Conservation (phyloP, 2,888 invertebrate genomes). For the Gymnocheta viridis region DNA sequence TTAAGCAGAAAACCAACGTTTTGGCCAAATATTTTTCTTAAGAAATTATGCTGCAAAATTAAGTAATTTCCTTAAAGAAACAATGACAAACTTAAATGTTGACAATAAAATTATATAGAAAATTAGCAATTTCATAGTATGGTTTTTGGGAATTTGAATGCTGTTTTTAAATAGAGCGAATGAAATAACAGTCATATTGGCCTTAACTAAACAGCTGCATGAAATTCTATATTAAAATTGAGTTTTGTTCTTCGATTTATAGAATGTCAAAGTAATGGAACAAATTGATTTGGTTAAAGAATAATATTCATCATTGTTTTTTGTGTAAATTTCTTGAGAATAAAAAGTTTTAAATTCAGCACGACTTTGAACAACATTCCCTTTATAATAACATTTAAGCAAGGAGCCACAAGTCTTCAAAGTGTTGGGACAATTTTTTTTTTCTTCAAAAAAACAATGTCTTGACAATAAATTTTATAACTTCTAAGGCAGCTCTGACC, state of each 20-base stretch:
- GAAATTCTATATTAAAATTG: constrained; percentile 53
- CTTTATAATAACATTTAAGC: constrained; percentile 1
- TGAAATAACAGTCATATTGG: constrained; percentile 24
- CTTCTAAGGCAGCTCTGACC: constrained; percentile 22
- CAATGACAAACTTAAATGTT: constrained; percentile 31
- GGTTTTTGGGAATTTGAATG: neutral
- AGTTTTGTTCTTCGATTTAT: constrained; percentile 52
- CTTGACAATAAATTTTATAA: neutral
- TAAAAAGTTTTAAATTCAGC: constrained; percentile 55
- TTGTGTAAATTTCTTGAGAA: constrained; percentile 13
- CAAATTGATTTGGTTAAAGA: constrained; percentile 76
- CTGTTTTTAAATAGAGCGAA: neutral
- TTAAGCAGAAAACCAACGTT: constrained; percentile 47
- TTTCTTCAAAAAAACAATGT: neutral
- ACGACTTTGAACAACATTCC: neutral
- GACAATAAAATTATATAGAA: constrained; percentile 72
- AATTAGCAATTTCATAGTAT: constrained; percentile 77
- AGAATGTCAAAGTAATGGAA: constrained; percentile 74
- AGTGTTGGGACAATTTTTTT: constrained; percentile 23
- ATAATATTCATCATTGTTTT: neutral
- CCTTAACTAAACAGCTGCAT: constrained; percentile 65
- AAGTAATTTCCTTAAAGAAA: constrained; percentile 23
- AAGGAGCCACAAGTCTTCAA: neutral
- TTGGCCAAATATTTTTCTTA: constrained; percentile 22
- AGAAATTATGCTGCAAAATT: constrained; percentile 21